Conservation (phyloP, 2,113 vertebrate genomes). For the Anas platyrhynchos region DNA sequence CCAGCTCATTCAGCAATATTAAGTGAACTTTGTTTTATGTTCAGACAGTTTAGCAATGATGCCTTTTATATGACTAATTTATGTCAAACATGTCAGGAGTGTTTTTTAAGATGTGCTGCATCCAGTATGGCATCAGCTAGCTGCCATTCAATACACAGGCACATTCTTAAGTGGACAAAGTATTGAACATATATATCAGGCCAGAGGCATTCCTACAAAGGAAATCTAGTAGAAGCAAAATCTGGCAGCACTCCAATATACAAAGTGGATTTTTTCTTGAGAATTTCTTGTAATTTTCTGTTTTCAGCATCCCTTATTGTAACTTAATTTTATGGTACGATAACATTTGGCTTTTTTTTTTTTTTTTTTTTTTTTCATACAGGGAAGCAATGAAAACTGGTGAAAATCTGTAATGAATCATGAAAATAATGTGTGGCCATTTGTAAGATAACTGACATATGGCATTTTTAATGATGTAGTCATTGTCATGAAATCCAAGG, state of each 20-base stretch:
- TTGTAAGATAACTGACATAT: not conserved
- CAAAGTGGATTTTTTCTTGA: not conserved
- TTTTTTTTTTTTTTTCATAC: too few species aligned
- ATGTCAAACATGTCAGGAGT: constrained; percentile 72
- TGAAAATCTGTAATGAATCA: not conserved
- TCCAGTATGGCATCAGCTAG: constrained; percentile 22
- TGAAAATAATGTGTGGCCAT: accelerated
- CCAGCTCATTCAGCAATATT: constrained; percentile 71
- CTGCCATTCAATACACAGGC: not conserved
- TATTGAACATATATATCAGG: not conserved
- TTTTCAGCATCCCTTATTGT: accelerated
- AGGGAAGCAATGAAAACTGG: not conserved
- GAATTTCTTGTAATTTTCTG: not conserved
- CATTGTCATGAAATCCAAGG: not conserved
- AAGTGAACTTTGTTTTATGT: constrained; percentile 74
- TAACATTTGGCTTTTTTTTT: not conserved
- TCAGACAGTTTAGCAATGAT: constrained; percentile 75
- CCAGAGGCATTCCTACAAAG: not conserved
- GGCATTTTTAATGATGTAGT: not conserved
- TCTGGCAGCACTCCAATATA: not conserved
- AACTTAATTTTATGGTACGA: not conserved
- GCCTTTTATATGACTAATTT: constrained; percentile 75
- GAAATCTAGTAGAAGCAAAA: not conserved
- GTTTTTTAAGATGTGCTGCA: constrained; percentile 55
- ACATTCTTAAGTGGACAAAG: constrained; percentile 20